A percentile compares a stretch with the other conserved stretches of the same genome.
Conservation (phyloP, 2,797 vertebrate genomes). For the Sebastes itinus region DNA sequence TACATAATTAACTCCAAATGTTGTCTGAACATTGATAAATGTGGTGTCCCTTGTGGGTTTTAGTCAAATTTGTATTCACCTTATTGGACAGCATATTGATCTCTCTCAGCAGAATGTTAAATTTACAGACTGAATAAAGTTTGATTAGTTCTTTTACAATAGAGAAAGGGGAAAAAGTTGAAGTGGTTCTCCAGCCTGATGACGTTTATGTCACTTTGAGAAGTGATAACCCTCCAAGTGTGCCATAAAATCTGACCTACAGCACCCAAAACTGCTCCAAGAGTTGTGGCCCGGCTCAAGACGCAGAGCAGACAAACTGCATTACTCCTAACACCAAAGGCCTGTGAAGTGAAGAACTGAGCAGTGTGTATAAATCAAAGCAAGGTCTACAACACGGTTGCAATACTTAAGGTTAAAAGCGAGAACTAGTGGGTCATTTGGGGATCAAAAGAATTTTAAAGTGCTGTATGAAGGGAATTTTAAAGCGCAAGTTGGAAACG, state of each 20-base stretch:
- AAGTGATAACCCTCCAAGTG: not conserved
- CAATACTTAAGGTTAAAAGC: constrained; percentile 49
- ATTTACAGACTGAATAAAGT: not conserved
- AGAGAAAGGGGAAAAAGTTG: not conserved
- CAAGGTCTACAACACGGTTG: constrained; percentile 18
- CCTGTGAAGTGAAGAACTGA: not conserved
- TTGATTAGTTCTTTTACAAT: not conserved
- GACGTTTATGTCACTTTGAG: constrained; percentile 32
- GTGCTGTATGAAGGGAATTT: constrained; percentile 41
- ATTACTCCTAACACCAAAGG: constrained; percentile 31
- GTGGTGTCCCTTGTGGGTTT: not conserved
- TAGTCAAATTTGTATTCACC: not conserved
- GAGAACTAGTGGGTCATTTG: constrained; percentile 40
- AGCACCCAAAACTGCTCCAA: not conserved
- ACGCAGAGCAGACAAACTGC: constrained; percentile 19
- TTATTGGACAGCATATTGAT: not conserved
- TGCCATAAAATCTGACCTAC: constrained; percentile 12
- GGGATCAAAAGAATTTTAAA: constrained; percentile 58
- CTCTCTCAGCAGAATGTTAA: not conserved
- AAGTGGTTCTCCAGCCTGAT: constrained; percentile 1
- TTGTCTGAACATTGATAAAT: not conserved
- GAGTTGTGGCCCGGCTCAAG: not conserved
- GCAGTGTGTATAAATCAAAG: constrained; percentile 48
- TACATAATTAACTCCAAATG: not conserved
- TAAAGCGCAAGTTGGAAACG: constrained; percentile 45